Conservation (phyloP, 2,113 vertebrate species). For the Talpa occidentalis region DNA sequence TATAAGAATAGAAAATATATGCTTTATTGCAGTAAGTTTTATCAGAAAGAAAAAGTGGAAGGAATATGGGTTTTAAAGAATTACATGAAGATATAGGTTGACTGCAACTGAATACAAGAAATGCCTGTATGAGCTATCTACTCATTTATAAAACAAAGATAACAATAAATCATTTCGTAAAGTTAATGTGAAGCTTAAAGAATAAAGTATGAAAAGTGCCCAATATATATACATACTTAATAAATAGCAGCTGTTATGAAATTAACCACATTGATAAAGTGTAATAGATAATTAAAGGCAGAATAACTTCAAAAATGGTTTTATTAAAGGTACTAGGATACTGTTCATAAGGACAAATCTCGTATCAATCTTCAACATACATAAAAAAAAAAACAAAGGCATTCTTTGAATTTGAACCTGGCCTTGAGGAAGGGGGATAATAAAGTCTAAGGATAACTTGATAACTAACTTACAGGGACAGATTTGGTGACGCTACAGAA, state of each 20-base stretch:
- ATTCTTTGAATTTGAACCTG: slow-evolving; percentile 2
- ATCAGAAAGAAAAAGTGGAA: not conserved
- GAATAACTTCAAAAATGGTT: slow-evolving; percentile 21
- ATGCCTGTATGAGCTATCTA: not conserved
- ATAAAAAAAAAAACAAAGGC: not conserved
- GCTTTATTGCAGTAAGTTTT: slow-evolving; percentile 11
- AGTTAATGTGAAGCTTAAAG: not conserved
- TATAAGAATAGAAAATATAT: not conserved
- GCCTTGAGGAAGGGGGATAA: not conserved
- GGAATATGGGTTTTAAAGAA: no score
- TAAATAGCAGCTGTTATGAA: not conserved
- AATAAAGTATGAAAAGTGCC: not conserved
- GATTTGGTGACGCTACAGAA: not conserved
- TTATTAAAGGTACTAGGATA: not conserved
- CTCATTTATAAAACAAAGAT: not conserved
- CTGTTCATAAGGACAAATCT: not conserved
- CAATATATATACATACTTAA: not conserved
- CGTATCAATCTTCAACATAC: not conserved
- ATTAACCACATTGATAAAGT: not conserved
- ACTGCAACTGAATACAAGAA: not conserved
- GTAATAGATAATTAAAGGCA: not conserved
- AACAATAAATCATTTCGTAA: not conserved
- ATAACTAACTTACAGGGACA: not conserved
- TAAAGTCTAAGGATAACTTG: not conserved
- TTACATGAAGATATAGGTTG: not conserved